Base-by-base conservation (phyloP, 1,140 invertebrate genomes). In the Ceratina japonica region DNA sequence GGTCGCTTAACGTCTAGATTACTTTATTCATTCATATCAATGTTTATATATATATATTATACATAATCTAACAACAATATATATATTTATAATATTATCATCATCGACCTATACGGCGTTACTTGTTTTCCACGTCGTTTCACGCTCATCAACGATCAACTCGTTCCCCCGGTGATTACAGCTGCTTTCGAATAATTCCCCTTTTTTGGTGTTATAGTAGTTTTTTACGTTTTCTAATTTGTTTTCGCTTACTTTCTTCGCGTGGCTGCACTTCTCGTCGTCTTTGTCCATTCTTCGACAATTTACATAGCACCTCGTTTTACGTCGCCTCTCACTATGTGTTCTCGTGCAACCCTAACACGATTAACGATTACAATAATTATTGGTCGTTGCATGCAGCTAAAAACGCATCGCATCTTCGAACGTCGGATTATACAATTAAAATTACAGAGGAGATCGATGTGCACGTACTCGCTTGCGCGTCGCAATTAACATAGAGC, bases 41-140 rank as follows among this genome's bases (percentile, higher is more conserved):
- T 89, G 88, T 87, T 81, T 84, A 85, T 87, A 86, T 84, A 27
- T 87, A 82, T 86, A 81, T 85, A 86, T 81, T 85, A 84, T 88
- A 85, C 87, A 90, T 90, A 90, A 90, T 90, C 89, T 92, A 91
- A 91, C 89, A 92, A 91, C 89, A 92, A 92, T 90, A 90, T 44
- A 44, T 44, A 44, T 44, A 44, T 44, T 44, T 44, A 44, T 91
- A 90, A 90, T 87, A 91, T 91, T 86, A 89, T 89, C 81, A 76
- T 90, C 82, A 85, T 88, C 83, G 75, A 83, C 74, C 77, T 16
- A 49, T 75, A 71, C 80, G 86, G 84, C 81, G 79, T 87, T 75
- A 85, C 64, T 78, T 76, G 59, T 83, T 81, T 71, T 27, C 15
- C 65, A 24, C 76, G 59, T 79, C 82, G 89, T 87, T 85, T 84